A percentile compares a stretch with the other conserved stretches of the same genome.
Evolutionary conservation across 2,113 vertebrate genomes (phyloP).

Genomic region (Eclectus roratus): DNA sequence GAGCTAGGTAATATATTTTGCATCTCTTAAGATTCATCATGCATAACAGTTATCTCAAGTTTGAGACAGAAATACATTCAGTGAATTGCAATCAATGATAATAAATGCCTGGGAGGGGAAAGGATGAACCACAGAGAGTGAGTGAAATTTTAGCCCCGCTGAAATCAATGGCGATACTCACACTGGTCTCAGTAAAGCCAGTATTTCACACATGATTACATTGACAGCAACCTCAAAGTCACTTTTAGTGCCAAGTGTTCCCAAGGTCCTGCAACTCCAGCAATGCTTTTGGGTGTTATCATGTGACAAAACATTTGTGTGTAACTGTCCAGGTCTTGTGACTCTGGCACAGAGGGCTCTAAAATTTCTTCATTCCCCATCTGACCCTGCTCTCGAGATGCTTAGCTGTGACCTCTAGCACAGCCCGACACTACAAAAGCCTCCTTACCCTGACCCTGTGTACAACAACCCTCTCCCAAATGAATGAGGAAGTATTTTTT

Average conservation of each 20-base stretch:
- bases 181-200: neutral
- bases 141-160: neutral
- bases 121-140: neutral
- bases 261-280: neutral
- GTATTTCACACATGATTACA: neutral
- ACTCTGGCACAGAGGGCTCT: neutral
- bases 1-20: neutral
- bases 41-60: neutral
- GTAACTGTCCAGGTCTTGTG: neutral
- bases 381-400: neutral
- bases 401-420: neutral
- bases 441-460: neutral
- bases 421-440: neutral
- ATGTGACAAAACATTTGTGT: neutral
- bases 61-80: neutral
- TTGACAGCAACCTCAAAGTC: neutral
- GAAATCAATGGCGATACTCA: neutral
- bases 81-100: neutral
- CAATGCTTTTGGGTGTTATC: neutral
- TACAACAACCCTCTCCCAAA: neutral
- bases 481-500: neutral
- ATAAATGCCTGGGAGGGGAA: neutral
- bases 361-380: neutral
- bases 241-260: neutral
- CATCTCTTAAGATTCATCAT: neutral